These are phyloP conservation scores for Danaus plexippus DNA, from an alignment of 1,140 invertebrate species.

Conservation along the genomic window DNA sequence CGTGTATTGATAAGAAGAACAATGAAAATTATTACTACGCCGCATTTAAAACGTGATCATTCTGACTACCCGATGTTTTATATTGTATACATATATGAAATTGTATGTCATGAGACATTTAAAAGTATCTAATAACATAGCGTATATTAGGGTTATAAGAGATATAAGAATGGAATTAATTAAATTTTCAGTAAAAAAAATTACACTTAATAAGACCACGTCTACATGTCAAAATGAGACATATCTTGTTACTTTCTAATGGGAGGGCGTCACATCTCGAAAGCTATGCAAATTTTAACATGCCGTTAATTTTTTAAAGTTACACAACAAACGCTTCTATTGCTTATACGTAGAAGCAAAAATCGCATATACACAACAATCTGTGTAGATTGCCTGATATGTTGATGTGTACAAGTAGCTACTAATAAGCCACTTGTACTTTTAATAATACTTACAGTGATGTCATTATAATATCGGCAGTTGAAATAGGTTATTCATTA, in stretches of 20 bases:
- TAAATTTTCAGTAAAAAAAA: conserved; percentile 21
- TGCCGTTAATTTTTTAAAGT: conserved; percentile 31
- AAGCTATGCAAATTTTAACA: conserved; percentile 43
- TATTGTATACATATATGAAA: no score
- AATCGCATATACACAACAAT: conserved; percentile 9
- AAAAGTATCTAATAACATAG: no score
- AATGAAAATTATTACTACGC: no score
- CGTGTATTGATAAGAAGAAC: conserved; percentile 18
- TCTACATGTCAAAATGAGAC: conserved; percentile 35
- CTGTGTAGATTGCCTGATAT: conserved; percentile 6
- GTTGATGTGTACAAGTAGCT: conserved; percentile 28
- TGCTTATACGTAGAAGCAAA: conserved; percentile 8
- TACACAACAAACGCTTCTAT: conserved; percentile 18
- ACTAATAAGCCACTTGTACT: conserved; percentile 44
- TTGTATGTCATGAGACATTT: no score
- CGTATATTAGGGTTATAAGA: no score
- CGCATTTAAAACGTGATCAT: no score
- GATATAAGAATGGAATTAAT: no score
- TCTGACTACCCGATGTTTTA: no score
- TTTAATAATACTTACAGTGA: conserved; percentile 36
- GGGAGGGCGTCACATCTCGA: conserved; percentile 36
- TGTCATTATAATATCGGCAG: conserved; percentile 36
- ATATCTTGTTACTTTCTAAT: conserved; percentile 38
- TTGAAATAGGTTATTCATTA: conserved; percentile 23
- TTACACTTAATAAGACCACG: conserved; percentile 27